Base-by-base conservation (phyloP, 2,888 invertebrate species). In the Yponomeuta evonymella region DNA sequence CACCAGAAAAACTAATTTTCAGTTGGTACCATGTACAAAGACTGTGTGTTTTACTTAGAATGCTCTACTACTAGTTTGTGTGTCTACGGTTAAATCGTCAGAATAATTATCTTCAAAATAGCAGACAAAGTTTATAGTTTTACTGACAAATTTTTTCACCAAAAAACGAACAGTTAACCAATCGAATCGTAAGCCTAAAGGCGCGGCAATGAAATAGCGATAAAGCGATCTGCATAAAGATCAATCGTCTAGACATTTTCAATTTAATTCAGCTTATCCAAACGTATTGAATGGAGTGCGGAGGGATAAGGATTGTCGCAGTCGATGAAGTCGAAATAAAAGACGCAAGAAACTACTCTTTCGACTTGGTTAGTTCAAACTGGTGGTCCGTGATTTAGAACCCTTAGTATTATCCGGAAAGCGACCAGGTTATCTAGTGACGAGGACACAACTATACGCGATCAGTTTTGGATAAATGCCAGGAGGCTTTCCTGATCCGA, bases 261-360 rank as follows among this genome's bases (percentile, higher is more conserved):
- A 68, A 68, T 68, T 68, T 68, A 68, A 51, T 68, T 68, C 68
- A 10, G 48, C 48, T 68, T 51, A 68, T 68, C 72, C 69, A 70
- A 70, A 82, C 78, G 78, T 79, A 81, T 78, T 80, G 78, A 73
- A 81, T 77, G 76, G 79, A 79, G 78, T 78, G 78, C 77, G 78
- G 74, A 75, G 73, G 77, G 76, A 80, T 76, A 76, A 79, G 80
- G 77, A 83, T 83, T 79, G 81, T 81, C 81, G 79, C 77, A 79
- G 80, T 83, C 84, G 86, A 83, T 75, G 74, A 74, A 79, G 79
- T 83, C 81, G 81, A 82, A 85, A 85, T 84, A 48, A 86, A 83
- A 85, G 82, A 79, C 79, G 76, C 76, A 77, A 78, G 79, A 81
- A 67, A 48, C 43, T 67, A 65, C 51, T 15, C 3, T 12, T 15